Percentiles rank a stretch among this genome's conserved stretches.
These are phyloP conservation scores for Mactromeris polynyma DNA, from an alignment of 2,888 invertebrate species.

Conservation along the genomic window DNA sequence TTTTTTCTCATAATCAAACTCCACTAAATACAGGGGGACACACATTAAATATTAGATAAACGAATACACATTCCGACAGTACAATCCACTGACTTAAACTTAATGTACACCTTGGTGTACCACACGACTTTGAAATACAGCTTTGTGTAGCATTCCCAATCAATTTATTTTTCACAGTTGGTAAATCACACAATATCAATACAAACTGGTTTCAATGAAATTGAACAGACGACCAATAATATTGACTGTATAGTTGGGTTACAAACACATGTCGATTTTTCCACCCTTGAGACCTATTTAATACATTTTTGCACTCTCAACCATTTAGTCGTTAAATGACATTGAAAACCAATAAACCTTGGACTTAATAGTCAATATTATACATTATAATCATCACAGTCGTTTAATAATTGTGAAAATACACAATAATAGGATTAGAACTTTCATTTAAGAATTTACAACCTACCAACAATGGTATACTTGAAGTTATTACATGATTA, in stretches of 20 bases:
- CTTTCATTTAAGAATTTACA: no score
- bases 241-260: slow-evolving; percentile 7
- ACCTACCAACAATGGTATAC: no score
- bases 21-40: neutral
- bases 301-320: slow-evolving; percentile 8
- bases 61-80: neutral
- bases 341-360: neutral
- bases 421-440: neutral
- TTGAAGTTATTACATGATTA: no score
- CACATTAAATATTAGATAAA: neutral
- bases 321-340: neutral
- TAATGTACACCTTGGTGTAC: neutral
- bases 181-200: slow-evolving; percentile 24
- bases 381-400: neutral
- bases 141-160: slow-evolving; percentile 17
- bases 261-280: slow-evolving; percentile 17
- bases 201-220: slow-evolving; percentile 10
- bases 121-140: neutral
- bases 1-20: neutral
- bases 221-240: neutral
- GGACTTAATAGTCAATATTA: neutral
- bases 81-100: neutral
- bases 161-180: slow-evolving; percentile 54
- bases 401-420: neutral
- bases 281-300: neutral